Percentiles rank a stretch among this genome's conserved stretches.
These are phyloP conservation scores for Pantherophis alleghaniensis DNA, from an alignment of 2,797 vertebrate species.

Conservation along the genomic window DNA sequence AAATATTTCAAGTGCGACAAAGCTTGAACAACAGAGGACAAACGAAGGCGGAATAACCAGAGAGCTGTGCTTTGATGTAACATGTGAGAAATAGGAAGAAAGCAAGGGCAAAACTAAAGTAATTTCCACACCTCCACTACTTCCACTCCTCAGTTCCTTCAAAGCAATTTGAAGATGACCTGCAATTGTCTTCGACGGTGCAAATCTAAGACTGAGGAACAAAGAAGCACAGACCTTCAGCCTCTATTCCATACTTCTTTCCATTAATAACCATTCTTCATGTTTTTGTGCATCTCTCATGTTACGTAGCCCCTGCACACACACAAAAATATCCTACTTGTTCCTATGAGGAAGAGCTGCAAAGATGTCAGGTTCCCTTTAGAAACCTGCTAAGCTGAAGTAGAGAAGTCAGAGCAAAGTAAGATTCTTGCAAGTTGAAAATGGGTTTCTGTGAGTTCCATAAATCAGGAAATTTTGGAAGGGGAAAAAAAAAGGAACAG, in stretches of 20 bases:
- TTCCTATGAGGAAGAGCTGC: background rate
- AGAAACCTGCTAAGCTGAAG: background rate
- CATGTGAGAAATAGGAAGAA: background rate
- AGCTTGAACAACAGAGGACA: background rate
- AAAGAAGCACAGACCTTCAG: background rate
- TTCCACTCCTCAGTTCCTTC: background rate
- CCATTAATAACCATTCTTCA: background rate
- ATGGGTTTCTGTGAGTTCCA: background rate
- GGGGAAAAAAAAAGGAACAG: background rate
- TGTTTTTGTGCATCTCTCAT: background rate
- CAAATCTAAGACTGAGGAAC: background rate
- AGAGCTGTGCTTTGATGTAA: background rate
- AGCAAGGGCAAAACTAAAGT: background rate
- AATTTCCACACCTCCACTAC: background rate
- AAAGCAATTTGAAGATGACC: background rate
- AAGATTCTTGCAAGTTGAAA: background rate
- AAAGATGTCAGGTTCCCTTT: background rate
- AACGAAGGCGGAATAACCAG: background rate
- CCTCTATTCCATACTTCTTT: background rate
- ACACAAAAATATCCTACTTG: background rate
- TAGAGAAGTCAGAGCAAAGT: background rate
- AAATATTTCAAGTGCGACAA: background rate
- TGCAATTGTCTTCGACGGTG: background rate
- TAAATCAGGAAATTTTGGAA: background rate
- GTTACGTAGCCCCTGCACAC: background rate